phyloP scores from a whole-genome alignment of 2,888 invertebrate genomes.

The Cantharis rufa region DNA sequence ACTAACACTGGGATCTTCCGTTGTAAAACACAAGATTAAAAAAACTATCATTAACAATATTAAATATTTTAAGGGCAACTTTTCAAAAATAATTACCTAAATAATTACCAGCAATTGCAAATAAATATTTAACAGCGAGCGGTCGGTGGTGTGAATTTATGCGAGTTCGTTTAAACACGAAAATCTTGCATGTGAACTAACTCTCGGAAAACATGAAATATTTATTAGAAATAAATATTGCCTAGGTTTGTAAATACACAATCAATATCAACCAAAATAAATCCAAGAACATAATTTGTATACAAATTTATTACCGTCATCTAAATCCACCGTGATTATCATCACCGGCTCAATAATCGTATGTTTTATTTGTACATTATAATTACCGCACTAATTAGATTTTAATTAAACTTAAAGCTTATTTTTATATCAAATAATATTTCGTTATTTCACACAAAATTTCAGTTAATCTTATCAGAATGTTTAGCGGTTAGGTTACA shows the following conservation, averaged over 20 bases:
- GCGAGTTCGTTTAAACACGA: neutral
- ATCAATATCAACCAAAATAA: neutral
- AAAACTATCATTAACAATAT: neutral
- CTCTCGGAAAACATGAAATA: neutral
- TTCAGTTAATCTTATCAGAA: neutral
- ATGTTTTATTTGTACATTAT: neutral
- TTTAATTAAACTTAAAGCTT: neutral
- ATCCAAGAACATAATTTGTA: neutral
- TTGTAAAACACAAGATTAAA: neutral
- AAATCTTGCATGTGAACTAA: neutral
- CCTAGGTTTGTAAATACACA: neutral
- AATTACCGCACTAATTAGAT: neutral
- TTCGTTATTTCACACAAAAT: neutral
- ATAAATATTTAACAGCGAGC: neutral
- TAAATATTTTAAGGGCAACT: neutral
- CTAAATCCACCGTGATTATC: neutral
- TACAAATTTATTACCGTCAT: neutral
- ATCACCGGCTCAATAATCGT: neutral
- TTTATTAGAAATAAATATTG: neutral
- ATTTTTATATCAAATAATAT: neutral
- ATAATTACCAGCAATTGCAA: neutral
- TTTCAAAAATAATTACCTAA: neutral
- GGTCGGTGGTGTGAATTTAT: neutral
- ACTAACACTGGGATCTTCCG: neutral
- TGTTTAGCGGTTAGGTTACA: neutral